phyloP scores from a whole-genome alignment of 2,113 vertebrate genomes.

The Psephotus haematonotus region DNA sequence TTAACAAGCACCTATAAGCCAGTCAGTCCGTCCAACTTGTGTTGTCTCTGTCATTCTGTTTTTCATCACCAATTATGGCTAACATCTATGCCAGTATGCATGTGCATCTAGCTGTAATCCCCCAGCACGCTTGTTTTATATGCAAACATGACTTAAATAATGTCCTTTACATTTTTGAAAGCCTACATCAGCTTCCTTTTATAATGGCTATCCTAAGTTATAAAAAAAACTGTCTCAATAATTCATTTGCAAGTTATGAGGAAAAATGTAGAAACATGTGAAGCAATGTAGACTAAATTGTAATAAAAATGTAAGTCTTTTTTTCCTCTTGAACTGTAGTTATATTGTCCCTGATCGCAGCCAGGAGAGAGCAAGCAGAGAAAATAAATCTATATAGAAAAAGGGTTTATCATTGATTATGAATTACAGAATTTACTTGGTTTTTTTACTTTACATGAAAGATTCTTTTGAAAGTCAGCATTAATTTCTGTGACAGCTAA shows the following conservation, averaged over 20 bases:
- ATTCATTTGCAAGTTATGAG: constrained; percentile 7
- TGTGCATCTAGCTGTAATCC: background rate
- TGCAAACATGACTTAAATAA: background rate
- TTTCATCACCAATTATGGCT: constrained; percentile 1
- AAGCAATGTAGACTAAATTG: background rate
- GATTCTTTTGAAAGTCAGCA: background rate
- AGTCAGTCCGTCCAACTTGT: background rate
- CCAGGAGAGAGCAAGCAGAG: background rate
- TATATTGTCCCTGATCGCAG: background rate
- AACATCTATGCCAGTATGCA: background rate
- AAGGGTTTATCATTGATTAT: background rate
- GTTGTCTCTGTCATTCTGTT: background rate
- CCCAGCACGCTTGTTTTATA: background rate
- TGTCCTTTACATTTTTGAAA: constrained; percentile 9
- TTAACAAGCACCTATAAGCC: background rate
- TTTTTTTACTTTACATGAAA: background rate
- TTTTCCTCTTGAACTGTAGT: background rate
- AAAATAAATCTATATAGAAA: background rate
- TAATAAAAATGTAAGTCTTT: background rate
- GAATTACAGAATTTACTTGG: background rate
- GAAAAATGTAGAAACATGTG: background rate
- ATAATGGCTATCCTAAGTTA: background rate
- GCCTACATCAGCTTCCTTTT: background rate
- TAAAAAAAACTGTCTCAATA: background rate
- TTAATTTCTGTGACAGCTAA: background rate